Evolutionary conservation across 2,888 invertebrate genomes (phyloP), one percentile per base, ranked within the genome.

Genomic region (Dioctria rufipes): DNA sequence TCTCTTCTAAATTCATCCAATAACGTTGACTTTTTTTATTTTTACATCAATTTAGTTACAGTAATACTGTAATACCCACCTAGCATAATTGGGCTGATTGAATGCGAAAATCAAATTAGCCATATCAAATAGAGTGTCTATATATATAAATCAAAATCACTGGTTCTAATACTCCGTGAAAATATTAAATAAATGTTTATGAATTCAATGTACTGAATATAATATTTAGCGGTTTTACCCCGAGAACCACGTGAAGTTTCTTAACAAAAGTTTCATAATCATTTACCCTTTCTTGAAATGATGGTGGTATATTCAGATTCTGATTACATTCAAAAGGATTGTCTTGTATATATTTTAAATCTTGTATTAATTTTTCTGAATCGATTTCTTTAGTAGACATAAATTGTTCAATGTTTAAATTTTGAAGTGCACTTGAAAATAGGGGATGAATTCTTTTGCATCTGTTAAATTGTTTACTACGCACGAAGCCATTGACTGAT

Each of bases 151-250:
- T 85, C 80, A 39, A 86, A 83, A 83, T 86, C 82, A 3, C 84
- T 83, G 4, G 82, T 84, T 63, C 86, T 61, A 25, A 86, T 83
- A 49, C 85, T 85, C 66, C 83, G 78, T 40, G 77, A 81, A 3
- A 86, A 82, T 11, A 81, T 13, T 1, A 83, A 71, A 78, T 85
- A 86, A 66, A 83, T 80, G 54, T 84, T 81, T 5, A 86, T 77
- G 5, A 85, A 82, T 40, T 84, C 49, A 9, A 85, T 75, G 80
- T 85, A 85, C n/a, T 82, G 83, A 13, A 83, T 81, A 80, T 83
- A 85, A 81, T 84, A 85, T 80, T 87, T 85, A 5, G 85, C 79
- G 3, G 86, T 87, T 82, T 84, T 84, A 5, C 85, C 86, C 67
- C 84, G 83, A 13, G 82, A 54, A 8, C 85, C 86, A 51, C 80